Conservation (phyloP, 2,888 invertebrate genomes). For the Macaria notata region DNA sequence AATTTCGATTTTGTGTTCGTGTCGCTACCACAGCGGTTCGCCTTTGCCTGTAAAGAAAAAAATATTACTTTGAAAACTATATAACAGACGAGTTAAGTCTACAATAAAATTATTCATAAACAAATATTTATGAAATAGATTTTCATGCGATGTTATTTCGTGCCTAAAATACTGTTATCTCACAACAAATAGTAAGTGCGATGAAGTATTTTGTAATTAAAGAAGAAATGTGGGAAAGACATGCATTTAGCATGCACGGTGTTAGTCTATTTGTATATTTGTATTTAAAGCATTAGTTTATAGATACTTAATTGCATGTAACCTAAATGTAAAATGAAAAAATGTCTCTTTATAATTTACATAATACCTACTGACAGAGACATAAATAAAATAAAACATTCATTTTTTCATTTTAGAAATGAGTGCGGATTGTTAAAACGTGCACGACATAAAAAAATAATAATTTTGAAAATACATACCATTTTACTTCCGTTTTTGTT, state of each 20-base stretch:
- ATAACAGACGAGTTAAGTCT: too few relatives aligned
- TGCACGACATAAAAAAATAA: constrained; percentile 65
- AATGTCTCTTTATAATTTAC: constrained; percentile 27
- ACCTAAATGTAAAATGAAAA: constrained; percentile 40
- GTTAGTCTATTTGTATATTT: constrained; percentile 51
- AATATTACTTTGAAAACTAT: neutral
- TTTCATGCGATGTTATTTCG: constrained; percentile 41
- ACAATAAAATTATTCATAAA: neutral
- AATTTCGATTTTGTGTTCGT: constrained; percentile 33
- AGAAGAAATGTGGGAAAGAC: constrained; percentile 32
- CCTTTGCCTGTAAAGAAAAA: constrained; percentile 54
- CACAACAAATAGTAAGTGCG: constrained; percentile 80
- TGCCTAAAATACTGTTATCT: constrained; percentile 64
- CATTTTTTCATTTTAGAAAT: constrained; percentile 58
- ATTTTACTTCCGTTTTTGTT: constrained; percentile 54
- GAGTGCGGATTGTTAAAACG: constrained; percentile 70
- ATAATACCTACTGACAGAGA: neutral
- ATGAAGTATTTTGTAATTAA: constrained; percentile 33
- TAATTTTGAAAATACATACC: constrained; percentile 76
- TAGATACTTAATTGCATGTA: constrained; percentile 14
- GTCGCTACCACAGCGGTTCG: constrained; percentile 56
- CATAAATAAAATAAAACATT: constrained; percentile 23
- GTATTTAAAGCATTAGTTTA: constrained; percentile 61
- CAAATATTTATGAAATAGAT: neutral
- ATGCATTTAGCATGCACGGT: constrained; percentile 57